These are phyloP conservation scores for Carcinoscorpius rotundicauda DNA, from an alignment of 1,140 invertebrate genomes.

Conservation along the genomic window DNA sequence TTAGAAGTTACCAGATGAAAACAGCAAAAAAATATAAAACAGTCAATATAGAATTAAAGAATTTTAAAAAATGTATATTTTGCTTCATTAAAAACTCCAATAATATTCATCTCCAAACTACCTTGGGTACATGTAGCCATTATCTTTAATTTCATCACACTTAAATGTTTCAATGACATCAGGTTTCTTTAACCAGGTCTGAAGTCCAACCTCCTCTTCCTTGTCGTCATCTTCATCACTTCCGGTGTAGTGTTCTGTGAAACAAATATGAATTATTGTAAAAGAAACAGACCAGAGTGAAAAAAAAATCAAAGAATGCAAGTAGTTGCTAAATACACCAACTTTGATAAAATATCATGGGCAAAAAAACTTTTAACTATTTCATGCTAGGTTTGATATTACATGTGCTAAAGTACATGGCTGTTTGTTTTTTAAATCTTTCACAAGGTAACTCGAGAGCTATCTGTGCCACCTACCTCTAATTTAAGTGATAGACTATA, in stretches of 20 bases:
- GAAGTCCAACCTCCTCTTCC: constrained; percentile 50
- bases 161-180: constrained; percentile 73
- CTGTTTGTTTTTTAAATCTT: too few species aligned
- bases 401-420: constrained; percentile 10
- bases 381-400: constrained; percentile 8
- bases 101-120: constrained; percentile 23
- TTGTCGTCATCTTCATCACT: constrained; percentile 43
- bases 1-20: too few species aligned
- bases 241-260: constrained; percentile 24
- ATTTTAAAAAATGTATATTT: background rate
- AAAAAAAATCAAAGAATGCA: too few species aligned
- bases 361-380: background rate
- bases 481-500: too few species aligned
- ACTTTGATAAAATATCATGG: background rate
- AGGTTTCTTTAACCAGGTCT: constrained; percentile 63
- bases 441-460: too few species aligned
- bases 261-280: constrained; percentile 6
- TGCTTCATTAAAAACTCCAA: too few species aligned
- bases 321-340: too few species aligned
- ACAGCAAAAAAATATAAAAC: background rate
- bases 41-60: constrained; percentile 4
- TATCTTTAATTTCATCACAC: constrained; percentile 81
- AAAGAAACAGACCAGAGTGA: constrained; percentile 12
- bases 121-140: constrained; percentile 70
- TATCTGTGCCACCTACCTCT: too few species aligned